Base-by-base conservation (phyloP, 2,113 vertebrate genomes). In the Xenopus borealis region DNA sequence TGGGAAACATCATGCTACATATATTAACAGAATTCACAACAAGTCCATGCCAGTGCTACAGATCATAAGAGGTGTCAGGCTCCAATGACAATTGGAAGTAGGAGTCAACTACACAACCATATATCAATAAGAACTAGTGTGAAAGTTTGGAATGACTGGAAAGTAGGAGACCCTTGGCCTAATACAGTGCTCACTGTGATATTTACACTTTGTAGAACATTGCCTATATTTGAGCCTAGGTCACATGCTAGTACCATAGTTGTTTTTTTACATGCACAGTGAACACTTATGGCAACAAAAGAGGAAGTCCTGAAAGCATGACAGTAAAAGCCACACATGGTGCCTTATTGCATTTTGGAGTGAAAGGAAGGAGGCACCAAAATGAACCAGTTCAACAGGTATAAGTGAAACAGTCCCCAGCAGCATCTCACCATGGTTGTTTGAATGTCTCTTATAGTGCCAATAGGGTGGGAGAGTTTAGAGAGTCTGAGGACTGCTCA, bases 41-140 rank as follows among this genome's bases (percentile, higher is more conserved):
- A 93, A 89, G 88, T 91, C 92, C 95, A 96, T 97, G 95, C 94
- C 88, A 93, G 94, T 95, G 95, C 96, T 96, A 97, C 94, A 97
- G 93, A 85, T 91, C 87, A 91, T 91, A 92, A 94, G 90, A 94
- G 89, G 91, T 92, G 91, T 64, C 66, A n/a, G 81, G 62, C 72
- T 58, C 27, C 62, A 47, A 33, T 68, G 65, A 55, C 44, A 75
- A 55, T 50, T 68, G 72, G 72, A 75, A 75, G 72, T 50, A 65
- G 33, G 12, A 66, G 78, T 71, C 84, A 82, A 82, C 81, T 61
- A 59, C 82, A 82, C 81, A 76, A 57, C 84, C 83, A 67, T 70
- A 78, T 81, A 78, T 12, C 4, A 16, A 16, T n/a, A 55, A 13
- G 78, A 83, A 78, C 69, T 81, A 82, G 86, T 66, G 47, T 68